A percentile compares a stretch with the other conserved stretches of the same genome.
Conservation (phyloP, 2,113 vertebrate species). For the Chloroceryle aenea region DNA sequence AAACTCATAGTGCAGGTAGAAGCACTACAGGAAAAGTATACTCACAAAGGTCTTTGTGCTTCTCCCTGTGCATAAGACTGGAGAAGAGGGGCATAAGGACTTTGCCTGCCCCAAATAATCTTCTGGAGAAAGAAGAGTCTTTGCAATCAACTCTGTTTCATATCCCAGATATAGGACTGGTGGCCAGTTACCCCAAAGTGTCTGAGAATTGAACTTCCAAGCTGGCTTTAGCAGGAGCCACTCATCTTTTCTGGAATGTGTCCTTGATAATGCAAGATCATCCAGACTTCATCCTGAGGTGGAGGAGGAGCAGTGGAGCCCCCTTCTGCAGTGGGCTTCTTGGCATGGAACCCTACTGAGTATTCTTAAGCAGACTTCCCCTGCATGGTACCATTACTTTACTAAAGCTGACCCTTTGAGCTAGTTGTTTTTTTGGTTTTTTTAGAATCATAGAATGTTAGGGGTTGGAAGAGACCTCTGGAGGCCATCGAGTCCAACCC, state of each 20-base stretch:
- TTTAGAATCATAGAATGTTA: no score
- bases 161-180: neutral
- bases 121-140: neutral
- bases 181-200: neutral
- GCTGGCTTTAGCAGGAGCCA: neutral
- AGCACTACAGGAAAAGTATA: neutral
- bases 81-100: neutral
- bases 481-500: no score
- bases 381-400: neutral
- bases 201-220: neutral
- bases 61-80: neutral
- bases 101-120: neutral
- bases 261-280: neutral
- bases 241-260: neutral
- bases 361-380: neutral
- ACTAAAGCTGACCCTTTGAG: neutral
- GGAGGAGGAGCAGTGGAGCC: neutral
- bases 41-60: neutral
- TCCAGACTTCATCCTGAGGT: neutral
- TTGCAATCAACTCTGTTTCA: neutral
- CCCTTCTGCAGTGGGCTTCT: neutral
- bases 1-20: neutral
- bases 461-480: no score
- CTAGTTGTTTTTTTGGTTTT: no score
- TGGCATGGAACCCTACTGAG: neutral